Conservation (phyloP, 2,113 vertebrate genomes). For the Prietella phreatophila region DNA sequence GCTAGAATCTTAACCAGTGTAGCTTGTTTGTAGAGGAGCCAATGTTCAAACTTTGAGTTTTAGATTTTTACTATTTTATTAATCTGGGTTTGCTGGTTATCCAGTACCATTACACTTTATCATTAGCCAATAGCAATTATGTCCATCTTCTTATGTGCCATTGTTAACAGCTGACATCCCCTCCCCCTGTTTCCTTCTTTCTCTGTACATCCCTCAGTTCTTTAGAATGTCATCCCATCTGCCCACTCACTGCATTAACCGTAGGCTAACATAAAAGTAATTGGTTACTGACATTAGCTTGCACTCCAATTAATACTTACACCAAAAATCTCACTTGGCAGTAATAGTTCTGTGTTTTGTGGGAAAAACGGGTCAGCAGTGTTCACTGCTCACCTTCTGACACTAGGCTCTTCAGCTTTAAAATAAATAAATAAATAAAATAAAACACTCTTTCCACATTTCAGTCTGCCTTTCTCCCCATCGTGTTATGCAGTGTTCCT, state of each 20-base stretch:
- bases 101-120: background rate
- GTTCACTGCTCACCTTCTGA: slow-evolving; percentile 73
- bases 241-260: slow-evolving; percentile 72
- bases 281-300: slow-evolving; percentile 76
- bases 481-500: slow-evolving; percentile 63
- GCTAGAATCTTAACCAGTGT: background rate
- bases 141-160: slow-evolving; percentile 37
- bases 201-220: slow-evolving; percentile 33
- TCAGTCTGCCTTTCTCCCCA: slow-evolving; percentile 66
- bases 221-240: slow-evolving; percentile 59
- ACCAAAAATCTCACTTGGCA: slow-evolving; percentile 69
- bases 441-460: slow-evolving; percentile 61
- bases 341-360: slow-evolving; percentile 76
- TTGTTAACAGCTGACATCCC: background rate
- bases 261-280: slow-evolving; percentile 81
- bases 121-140: slow-evolving; percentile 10
- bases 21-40: background rate
- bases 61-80: background rate
- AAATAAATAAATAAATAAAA: slow-evolving; percentile 58
- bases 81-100: too few relatives aligned
- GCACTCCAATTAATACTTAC: slow-evolving; percentile 76
- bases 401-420: slow-evolving; percentile 66
- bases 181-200: background rate
- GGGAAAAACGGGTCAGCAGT: slow-evolving; percentile 68
- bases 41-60: background rate